Evolutionary conservation across 1,140 invertebrate species (phyloP), one percentile per base, ranked within the genome.

Genomic region (Apocrypta bakeri): DNA sequence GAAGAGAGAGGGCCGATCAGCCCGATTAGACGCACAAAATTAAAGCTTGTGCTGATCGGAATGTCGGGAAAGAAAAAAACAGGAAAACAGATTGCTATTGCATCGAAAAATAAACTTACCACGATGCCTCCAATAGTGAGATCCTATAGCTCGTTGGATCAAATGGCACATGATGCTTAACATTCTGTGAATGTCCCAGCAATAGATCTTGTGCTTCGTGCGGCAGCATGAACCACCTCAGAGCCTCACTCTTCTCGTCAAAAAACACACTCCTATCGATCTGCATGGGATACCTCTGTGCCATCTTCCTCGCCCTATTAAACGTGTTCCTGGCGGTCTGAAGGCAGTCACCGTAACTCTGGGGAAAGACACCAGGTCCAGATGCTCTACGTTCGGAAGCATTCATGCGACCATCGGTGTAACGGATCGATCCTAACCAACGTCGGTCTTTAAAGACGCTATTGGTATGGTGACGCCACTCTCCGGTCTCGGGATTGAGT

Each of bases 181-280:
- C 95, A 85, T 96, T 96, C 68, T 94, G 94, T 21, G 95, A 96
- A 85, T 95, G 94, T 24, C 95, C 95, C 0, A 96, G 91, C 0
- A 96, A 87, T 6, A 96, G 91, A 85, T 95, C 94, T 88, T 96
- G 96, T 2, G 95, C 96, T 90, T 96, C 95, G 85, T 94, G 94
- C 0, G 95, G 95, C 68, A 98, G 90, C 93, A 98, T 95, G 89
- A 98, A 98, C 97, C 97, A 98, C 77, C 97, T 92, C 17, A 98
- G 91, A 74, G 93, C 92, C 84, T 96, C 94, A 27, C 95, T 93
- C 68, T 94, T 90, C 56, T 94, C 93, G 88, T 97, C 94, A 56
- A 97, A 94, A 24, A 87, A 90, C 12, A 95, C 93, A 79, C 94
- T 94, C 84, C 96, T 95, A 87, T 98, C 96, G 25, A 91, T 90